Evolutionary conservation across 1,140 invertebrate species (phyloP), one percentile per base, ranked within the genome.

Genomic region (Heliconius congener): DNA sequence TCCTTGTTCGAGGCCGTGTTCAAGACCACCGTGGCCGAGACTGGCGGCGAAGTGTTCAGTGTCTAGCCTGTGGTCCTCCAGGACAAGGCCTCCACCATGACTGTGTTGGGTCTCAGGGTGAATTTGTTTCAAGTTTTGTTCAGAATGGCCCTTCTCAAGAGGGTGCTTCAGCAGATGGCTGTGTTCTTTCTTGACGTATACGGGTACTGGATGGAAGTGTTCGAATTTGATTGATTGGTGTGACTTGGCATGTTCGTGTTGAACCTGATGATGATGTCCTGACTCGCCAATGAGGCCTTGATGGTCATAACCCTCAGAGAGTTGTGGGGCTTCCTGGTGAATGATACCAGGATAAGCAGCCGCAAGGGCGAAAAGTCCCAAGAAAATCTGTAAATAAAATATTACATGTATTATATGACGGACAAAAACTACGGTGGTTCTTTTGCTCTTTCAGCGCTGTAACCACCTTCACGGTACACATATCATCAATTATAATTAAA

Each of bases 181-280:
- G 87, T 96, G 95, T 86, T 96, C 96, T 84, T 96, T 96, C 91
- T 96, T 96, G 5, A 96, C 93, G 88, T 96, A 96, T 5, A 96
- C 96, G 18, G 96, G 96, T 11, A 96, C 96, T 9, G 96, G 94
- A 82, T 96, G 96, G 88, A 95, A 96, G 82, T 96, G 96, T 84
- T 96, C 95, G 83, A 96, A 96, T 82, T 96, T 96, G 81, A 96
- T 95, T 52, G 95, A 96, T 88, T 96, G 96, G 84, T 96, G 96
- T 30, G 96, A 96, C 81, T 95, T 96, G 30, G 96, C 96, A 83
- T 96, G 95, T 83, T 96, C 96, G 80, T 96, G 95, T 78, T 96
- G 93, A 50, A 96, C 89, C 79, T 96, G 95, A 74, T 96, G 95
- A 82, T 95, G 95, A 86, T 95, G 94, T 71, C 95, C 95, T 57